Evolutionary conservation across 1,140 invertebrate species (phyloP).

Genomic region (Octopus sinensis): DNA sequence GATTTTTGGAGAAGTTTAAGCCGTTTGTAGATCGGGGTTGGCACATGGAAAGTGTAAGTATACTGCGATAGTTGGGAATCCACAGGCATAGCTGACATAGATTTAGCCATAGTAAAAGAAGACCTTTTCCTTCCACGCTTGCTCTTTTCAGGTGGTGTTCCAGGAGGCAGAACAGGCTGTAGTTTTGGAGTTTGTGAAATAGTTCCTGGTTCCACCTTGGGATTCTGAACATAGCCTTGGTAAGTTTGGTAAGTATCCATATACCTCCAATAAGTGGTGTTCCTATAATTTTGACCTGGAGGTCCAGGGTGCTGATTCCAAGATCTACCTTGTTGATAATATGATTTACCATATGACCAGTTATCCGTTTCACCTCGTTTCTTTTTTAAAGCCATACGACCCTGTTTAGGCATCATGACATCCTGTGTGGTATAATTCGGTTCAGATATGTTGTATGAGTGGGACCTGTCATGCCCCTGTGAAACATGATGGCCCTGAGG

Average conservation of each 20-base stretch:
- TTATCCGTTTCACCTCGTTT: neutral
- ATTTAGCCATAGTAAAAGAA: constrained; percentile 6
- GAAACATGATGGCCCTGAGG: neutral
- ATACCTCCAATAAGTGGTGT: neutral
- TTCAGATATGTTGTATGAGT: neutral
- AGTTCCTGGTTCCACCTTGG: neutral
- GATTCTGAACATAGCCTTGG: neutral
- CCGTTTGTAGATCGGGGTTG: constrained; percentile 46
- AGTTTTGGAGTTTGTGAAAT: neutral
- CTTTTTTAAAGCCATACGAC: constrained; percentile 6
- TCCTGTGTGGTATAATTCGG: neutral
- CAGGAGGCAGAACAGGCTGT: neutral
- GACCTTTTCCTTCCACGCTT: constrained; percentile 23
- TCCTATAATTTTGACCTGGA: neutral
- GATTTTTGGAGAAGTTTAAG: constrained; percentile 34
- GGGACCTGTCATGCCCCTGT: neutral
- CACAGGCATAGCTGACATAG: neutral
- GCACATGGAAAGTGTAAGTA: constrained; percentile 49
- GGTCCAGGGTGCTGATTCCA: neutral
- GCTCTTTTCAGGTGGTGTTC: neutral
- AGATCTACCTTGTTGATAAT: constrained; percentile 1
- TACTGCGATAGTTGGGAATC: constrained; percentile 30
- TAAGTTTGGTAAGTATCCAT: constrained; percentile 13
- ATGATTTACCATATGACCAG: neutral
- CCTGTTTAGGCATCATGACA: neutral